phyloP scores from a whole-genome alignment of 1,140 invertebrate species.

The Caenorhabditis latens region DNA sequence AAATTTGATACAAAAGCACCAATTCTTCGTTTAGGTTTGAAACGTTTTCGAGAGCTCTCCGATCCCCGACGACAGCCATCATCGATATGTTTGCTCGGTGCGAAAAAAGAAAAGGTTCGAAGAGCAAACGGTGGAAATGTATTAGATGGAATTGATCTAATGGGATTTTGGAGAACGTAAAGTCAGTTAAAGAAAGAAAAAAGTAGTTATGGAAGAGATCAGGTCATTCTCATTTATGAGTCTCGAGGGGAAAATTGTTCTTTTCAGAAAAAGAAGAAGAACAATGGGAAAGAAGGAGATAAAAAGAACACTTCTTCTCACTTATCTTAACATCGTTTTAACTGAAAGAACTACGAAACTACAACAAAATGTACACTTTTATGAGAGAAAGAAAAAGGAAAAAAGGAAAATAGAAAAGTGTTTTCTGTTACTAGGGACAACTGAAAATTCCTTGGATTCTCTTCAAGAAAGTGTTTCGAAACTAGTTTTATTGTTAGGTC shows the following conservation, averaged over 20 bases:
- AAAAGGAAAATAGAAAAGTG: neutral
- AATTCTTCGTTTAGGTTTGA: slow-evolving; percentile 41
- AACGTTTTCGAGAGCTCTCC: neutral
- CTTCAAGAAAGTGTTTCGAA: neutral
- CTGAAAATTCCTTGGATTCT: neutral
- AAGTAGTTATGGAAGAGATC: neutral
- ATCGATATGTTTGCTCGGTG: slow-evolving; percentile 35
- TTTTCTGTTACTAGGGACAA: neutral
- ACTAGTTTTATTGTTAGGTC: neutral
- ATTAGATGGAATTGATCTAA: slow-evolving; percentile 40
- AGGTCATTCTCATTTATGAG: slow-evolving; percentile 34
- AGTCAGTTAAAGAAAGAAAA: slow-evolving; percentile 32
- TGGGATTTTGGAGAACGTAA: neutral
- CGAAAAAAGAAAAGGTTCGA: neutral
- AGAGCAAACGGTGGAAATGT: neutral
- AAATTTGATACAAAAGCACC: slow-evolving; percentile 41
- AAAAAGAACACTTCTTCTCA: slow-evolving; percentile 44
- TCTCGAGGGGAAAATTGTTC: slow-evolving; percentile 31
- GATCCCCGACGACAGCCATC: neutral
- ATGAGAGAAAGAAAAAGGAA: slow-evolving; percentile 1
- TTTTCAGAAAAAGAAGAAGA: neutral
- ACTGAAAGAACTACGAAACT: neutral
- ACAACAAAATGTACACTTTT: slow-evolving; percentile 17
- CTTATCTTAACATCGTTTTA: slow-evolving; percentile 50
- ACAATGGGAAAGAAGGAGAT: neutral